Percentiles rank a stretch among this genome's conserved stretches.
These are phyloP conservation scores for Prorops nasuta DNA, from an alignment of 1,140 invertebrate species.

Conservation along the genomic window DNA sequence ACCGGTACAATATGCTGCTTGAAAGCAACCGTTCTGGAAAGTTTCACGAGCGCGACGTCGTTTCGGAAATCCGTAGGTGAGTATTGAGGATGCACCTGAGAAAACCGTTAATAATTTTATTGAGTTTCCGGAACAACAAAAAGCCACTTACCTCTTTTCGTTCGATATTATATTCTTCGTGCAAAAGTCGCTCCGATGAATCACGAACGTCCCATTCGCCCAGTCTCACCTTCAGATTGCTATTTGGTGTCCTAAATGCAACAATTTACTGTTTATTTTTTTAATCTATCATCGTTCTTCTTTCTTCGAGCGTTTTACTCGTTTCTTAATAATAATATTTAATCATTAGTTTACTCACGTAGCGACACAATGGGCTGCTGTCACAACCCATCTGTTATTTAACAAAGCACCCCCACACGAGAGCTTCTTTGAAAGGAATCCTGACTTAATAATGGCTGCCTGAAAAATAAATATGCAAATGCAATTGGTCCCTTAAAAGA, in stretches of 20 bases:
- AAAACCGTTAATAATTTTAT: too few species aligned
- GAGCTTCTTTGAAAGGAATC: slow-evolving; percentile 84
- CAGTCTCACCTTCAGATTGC: slow-evolving; percentile 79
- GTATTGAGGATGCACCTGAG: slow-evolving; percentile 76
- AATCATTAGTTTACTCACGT: slow-evolving; percentile 66
- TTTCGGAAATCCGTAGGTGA: slow-evolving; percentile 86
- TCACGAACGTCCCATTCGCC: slow-evolving; percentile 91
- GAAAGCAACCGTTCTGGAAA: slow-evolving; percentile 76
- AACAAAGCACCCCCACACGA: slow-evolving; percentile 89
- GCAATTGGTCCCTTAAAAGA: not conserved
- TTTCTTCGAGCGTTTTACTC: slow-evolving; percentile 7
- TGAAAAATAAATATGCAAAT: slow-evolving; percentile 34
- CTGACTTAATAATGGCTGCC: slow-evolving; percentile 89
- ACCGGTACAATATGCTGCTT: slow-evolving; percentile 89
- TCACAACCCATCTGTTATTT: slow-evolving; percentile 86
- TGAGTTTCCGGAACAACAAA: slow-evolving; percentile 6
- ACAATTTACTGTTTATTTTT: not conserved
- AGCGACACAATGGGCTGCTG: slow-evolving; percentile 84
- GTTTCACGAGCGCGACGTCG: slow-evolving; percentile 81
- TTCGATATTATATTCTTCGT: slow-evolving; percentile 87
- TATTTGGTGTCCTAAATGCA: slow-evolving; percentile 70
- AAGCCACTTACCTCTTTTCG: slow-evolving; percentile 72
- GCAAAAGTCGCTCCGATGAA: slow-evolving; percentile 74
- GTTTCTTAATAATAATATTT: slow-evolving; percentile 6
- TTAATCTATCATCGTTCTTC: not conserved